These are phyloP conservation scores for Lasioglossum lativentre DNA, from an alignment of 2,888 invertebrate genomes.

Conservation along the genomic window DNA sequence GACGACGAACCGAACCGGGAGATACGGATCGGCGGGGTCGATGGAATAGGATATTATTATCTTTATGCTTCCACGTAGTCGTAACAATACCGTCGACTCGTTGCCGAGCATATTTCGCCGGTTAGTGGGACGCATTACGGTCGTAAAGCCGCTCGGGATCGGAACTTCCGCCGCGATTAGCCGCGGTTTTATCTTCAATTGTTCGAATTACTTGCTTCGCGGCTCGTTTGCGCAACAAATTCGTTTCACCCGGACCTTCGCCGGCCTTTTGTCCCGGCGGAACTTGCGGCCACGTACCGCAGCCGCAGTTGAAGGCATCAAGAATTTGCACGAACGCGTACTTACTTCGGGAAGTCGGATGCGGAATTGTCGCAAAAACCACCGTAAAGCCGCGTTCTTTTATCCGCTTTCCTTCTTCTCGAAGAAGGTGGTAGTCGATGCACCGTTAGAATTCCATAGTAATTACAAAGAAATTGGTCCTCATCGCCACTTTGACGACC, in stretches of 20 bases:
- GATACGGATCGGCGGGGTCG: conserved; percentile 65
- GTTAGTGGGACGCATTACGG: conserved; percentile 63
- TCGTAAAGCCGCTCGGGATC: conserved; percentile 50
- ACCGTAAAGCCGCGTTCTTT: not conserved
- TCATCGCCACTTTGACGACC: too few relatives aligned
- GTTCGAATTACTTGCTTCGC: conserved; percentile 49
- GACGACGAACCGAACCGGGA: conserved; percentile 23
- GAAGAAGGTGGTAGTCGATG: not conserved
- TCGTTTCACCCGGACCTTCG: conserved; percentile 23
- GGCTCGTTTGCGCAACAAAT: conserved; percentile 60
- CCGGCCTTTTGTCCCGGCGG: not conserved
- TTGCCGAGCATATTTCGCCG: conserved; percentile 56
- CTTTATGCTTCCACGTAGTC: conserved; percentile 66
- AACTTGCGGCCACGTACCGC: not conserved
- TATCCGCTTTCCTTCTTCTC: not conserved
- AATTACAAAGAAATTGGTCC: too few relatives aligned
- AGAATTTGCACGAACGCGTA: not conserved
- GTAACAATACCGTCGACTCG: conserved; percentile 62
- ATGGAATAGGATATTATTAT: conserved; percentile 61
- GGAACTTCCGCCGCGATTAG: conserved; percentile 51
- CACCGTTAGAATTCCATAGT: not conserved
- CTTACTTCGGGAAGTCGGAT: not conserved
- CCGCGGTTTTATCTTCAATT: conserved; percentile 41
- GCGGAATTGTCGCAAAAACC: not conserved
- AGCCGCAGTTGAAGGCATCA: not conserved